phyloP scores from a whole-genome alignment of 2,888 invertebrate species.

The Drosophila yooni region DNA sequence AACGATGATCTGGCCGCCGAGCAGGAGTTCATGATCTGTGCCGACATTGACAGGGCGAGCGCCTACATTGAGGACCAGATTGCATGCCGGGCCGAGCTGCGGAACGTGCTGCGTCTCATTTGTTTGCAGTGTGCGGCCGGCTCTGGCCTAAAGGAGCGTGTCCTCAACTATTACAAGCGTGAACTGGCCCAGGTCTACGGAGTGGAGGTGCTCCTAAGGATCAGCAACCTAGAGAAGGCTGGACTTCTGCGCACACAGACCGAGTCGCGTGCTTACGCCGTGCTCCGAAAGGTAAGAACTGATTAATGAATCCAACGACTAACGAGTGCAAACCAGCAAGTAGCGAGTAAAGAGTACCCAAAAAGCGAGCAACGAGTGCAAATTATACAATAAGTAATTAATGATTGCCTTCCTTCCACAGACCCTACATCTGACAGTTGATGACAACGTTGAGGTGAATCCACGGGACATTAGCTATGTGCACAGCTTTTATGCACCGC shows the following conservation, averaged over 20 bases:
- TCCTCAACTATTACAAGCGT: constrained; percentile 90
- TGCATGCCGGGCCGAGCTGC: constrained; percentile 92
- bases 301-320: not conserved
- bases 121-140: constrained; percentile 97
- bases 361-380: not conserved
- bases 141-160: constrained; percentile 96
- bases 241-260: constrained; percentile 92
- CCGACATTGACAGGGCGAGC: constrained; percentile 95
- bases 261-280: constrained; percentile 90
- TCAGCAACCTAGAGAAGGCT: constrained; percentile 94
- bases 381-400: not conserved
- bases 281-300: constrained; percentile 89
- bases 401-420: constrained; percentile 67
- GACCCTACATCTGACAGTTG: constrained; percentile 93
- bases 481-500: constrained; percentile 96
- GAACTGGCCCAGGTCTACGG: constrained; percentile 95
- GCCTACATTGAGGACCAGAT: constrained; percentile 97
- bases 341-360: not conserved
- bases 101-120: constrained; percentile 94
- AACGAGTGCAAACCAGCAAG: not conserved
- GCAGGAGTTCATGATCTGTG: constrained; percentile 96
- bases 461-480: constrained; percentile 96
- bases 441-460: constrained; percentile 93
- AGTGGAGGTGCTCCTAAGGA: constrained; percentile 91
- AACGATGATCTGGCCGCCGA: constrained; percentile 92